These are phyloP conservation scores for Planococcus citri DNA, from an alignment of 1,140 invertebrate species.

Conservation along the genomic window DNA sequence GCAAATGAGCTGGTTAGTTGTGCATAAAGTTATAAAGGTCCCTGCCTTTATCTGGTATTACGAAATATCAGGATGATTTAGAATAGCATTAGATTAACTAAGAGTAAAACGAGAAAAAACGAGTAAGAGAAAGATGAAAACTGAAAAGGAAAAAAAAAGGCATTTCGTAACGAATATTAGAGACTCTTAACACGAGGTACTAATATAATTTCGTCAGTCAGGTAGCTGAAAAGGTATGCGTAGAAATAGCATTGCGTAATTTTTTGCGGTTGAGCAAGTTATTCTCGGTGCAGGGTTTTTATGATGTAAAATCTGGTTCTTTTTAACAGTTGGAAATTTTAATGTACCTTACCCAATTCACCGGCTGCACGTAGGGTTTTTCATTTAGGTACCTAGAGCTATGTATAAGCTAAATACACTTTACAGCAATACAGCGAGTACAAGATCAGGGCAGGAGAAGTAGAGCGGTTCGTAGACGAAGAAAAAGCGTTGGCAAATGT, in stretches of 20 bases:
- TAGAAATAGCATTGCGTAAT: conserved; percentile 15
- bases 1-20: no score
- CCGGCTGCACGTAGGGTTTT: background rate
- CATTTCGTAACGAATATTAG: background rate
- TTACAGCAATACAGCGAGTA: background rate
- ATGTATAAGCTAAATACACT: background rate
- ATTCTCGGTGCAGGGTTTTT: background rate
- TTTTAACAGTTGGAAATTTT: conserved; percentile 17
- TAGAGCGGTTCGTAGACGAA: no score
- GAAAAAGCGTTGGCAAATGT: background rate
- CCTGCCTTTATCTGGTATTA: no score
- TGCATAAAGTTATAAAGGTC: no score
- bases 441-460: background rate
- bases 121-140: no score
- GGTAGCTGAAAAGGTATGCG: background rate
- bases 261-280: conserved; percentile 19
- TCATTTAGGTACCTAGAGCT: background rate
- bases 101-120: no score
- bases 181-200: background rate
- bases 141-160: no score
- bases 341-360: conserved; percentile 13
- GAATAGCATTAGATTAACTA: no score
- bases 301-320: background rate
- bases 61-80: no score
- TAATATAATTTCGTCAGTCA: conserved; percentile 1